phyloP scores from a whole-genome alignment of 2,888 invertebrate genomes.

The Megastigmus dorsalis region DNA sequence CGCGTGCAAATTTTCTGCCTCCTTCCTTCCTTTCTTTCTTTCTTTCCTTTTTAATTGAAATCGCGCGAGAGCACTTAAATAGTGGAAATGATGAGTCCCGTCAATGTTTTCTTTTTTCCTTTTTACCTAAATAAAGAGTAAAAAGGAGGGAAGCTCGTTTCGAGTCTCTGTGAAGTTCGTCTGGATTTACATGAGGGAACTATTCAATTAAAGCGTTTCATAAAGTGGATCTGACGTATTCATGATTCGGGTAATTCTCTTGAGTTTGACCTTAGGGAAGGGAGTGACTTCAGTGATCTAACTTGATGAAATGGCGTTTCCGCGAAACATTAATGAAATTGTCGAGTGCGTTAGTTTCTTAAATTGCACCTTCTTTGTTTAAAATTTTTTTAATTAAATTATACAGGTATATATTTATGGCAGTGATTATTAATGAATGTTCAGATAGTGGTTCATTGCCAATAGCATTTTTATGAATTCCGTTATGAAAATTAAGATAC shows the following conservation, averaged over 20 bases:
- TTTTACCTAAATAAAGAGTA: no score
- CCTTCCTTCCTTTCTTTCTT: no score
- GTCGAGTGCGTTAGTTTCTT: background rate
- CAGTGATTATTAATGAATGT: no score
- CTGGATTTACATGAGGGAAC: slow-evolving; percentile 26
- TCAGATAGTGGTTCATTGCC: background rate
- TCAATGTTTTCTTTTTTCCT: no score
- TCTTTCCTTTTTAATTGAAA: slow-evolving; percentile 11
- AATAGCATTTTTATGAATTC: no score
- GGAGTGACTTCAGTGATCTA: slow-evolving; percentile 12
- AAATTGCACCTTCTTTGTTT: background rate
- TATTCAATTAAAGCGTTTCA: slow-evolving; percentile 43
- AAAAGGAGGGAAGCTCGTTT: no score
- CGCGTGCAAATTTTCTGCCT: no score
- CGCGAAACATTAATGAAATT: slow-evolving; percentile 29
- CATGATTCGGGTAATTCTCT: slow-evolving; percentile 37
- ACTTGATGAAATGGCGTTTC: slow-evolving; percentile 34
- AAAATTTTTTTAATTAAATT: slow-evolving; percentile 7
- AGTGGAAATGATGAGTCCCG: no score
- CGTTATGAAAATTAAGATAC: no score
- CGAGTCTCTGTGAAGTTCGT: no score
- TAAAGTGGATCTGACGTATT: slow-evolving; percentile 37
- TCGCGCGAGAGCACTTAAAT: background rate
- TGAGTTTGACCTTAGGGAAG: slow-evolving; percentile 25
- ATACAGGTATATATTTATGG: no score